These are phyloP conservation scores for Drosophila lowei DNA, from an alignment of 1,140 invertebrate genomes.

Conservation along the genomic window DNA sequence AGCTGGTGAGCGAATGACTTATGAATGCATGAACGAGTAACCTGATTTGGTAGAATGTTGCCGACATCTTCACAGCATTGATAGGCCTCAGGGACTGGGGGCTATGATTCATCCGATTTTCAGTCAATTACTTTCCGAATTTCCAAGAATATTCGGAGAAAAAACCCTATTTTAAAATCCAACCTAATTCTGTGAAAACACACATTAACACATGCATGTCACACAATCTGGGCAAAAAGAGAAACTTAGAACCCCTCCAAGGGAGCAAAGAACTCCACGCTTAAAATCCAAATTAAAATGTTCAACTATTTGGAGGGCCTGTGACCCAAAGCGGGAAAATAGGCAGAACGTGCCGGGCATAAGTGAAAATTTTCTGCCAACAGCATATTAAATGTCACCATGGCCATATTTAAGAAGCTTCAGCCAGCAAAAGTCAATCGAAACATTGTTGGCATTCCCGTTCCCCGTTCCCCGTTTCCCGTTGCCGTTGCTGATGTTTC, in stretches of 20 bases:
- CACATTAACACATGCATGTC: conserved; percentile 4
- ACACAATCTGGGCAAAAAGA: conserved; percentile 55
- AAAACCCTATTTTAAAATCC: not conserved
- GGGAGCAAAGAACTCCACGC: conserved; percentile 19
- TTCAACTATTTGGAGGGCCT: conserved; percentile 44
- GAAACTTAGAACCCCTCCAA: conserved; percentile 42
- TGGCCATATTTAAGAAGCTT: conserved; percentile 67
- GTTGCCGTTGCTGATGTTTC: conserved; percentile 16
- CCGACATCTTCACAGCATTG: no score
- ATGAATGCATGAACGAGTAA: conserved; percentile 13
- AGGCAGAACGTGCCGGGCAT: conserved; percentile 70
- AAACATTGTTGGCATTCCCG: conserved; percentile 49
- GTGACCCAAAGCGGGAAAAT: conserved; percentile 71
- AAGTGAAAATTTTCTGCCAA: conserved; percentile 71
- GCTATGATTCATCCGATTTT: no score
- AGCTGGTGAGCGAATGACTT: conserved; percentile 6
- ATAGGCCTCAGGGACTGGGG: no score
- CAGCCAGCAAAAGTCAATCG: conserved; percentile 54
- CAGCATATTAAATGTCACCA: conserved; percentile 60
- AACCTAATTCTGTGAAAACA: not conserved
- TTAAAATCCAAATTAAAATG: conserved; percentile 24
- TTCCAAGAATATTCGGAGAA: not conserved
- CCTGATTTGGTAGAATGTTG: conserved; percentile 3
- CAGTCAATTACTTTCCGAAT: not conserved
- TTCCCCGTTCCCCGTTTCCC: not conserved